Conservation (phyloP, 2,797 vertebrate species). For the Karalla daura region DNA sequence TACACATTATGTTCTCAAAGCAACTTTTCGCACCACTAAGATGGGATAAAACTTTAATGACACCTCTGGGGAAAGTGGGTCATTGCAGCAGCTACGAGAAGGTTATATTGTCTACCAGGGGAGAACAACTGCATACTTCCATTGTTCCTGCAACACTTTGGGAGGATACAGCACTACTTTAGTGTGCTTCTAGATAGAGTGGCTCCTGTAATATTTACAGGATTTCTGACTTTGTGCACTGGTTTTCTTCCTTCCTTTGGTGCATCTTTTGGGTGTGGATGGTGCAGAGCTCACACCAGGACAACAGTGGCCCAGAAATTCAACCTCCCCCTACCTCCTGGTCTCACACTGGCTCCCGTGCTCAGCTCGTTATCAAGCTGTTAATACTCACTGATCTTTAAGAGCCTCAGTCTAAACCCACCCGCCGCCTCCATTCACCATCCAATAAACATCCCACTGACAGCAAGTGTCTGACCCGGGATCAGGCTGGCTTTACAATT, state of each 20-base stretch:
- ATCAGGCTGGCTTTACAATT: constrained; percentile 24
- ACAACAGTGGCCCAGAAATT: constrained; percentile 8
- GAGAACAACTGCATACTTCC: constrained; percentile 15
- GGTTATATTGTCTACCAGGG: constrained; percentile 11
- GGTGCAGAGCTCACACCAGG: constrained; percentile 7
- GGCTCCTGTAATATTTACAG: neutral
- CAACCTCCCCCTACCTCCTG: neutral
- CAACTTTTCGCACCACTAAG: constrained; percentile 47
- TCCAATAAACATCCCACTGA: constrained; percentile 60
- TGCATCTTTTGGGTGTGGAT: neutral
- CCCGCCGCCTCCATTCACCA: neutral
- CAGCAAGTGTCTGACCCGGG: constrained; percentile 20
- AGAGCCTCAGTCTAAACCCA: constrained; percentile 42
- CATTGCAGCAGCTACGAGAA: constrained; percentile 25
- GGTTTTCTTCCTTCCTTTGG: neutral
- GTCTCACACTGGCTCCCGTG: constrained; percentile 41
- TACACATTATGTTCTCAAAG: constrained; percentile 45
- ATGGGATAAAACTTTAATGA: constrained; percentile 52
- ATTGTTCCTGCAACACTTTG: constrained; percentile 18
- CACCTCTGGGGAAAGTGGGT: constrained; percentile 44
- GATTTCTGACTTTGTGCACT: constrained; percentile 11
- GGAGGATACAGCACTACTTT: neutral
- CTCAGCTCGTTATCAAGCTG: constrained; percentile 49
- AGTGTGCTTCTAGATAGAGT: constrained; percentile 6
- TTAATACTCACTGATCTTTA: constrained; percentile 63